These are phyloP conservation scores for Gymnothorax javanicus DNA, from an alignment of 2,797 vertebrate genomes.

Conservation along the genomic window DNA sequence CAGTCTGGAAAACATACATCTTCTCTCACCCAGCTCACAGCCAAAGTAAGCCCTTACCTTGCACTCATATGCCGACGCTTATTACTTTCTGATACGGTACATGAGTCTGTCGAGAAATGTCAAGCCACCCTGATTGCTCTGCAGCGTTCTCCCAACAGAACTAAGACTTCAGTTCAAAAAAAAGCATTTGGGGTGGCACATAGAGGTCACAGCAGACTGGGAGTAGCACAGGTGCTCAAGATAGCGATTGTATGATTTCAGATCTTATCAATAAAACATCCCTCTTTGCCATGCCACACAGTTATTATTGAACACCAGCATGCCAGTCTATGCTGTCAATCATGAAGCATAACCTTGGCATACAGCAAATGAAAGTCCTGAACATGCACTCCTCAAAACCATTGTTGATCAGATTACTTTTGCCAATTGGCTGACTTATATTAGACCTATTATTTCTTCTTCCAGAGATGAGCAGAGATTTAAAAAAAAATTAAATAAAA, in stretches of 20 bases:
- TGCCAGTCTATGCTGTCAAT: conserved; percentile 18
- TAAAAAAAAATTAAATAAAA: conserved; percentile 14
- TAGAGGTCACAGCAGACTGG: conserved; percentile 6
- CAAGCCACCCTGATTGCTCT: conserved; percentile 14
- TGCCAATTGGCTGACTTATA: not conserved
- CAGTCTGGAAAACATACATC: not conserved
- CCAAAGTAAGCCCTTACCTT: conserved; percentile 16
- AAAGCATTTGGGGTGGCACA: not conserved
- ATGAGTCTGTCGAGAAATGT: not conserved
- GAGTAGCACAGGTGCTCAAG: conserved; percentile 16
- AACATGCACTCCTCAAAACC: not conserved
- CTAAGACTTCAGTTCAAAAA: conserved; percentile 9
- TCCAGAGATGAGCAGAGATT: conserved; percentile 23
- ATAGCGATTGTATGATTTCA: conserved; percentile 1
- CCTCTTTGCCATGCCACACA: not conserved
- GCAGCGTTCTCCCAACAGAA: not conserved
- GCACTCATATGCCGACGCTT: not conserved
- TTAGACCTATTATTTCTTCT: conserved; percentile 32
- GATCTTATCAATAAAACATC: conserved; percentile 21
- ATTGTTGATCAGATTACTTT: not conserved
- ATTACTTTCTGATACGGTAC: conserved; percentile 19
- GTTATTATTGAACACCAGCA: conserved; percentile 24
- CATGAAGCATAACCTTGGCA: conserved; percentile 13
- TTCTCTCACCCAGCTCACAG: too few species aligned
- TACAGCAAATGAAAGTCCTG: not conserved